These are phyloP conservation scores for Limulus polyphemus DNA, from an alignment of 2,888 invertebrate species.

Conservation along the genomic window DNA sequence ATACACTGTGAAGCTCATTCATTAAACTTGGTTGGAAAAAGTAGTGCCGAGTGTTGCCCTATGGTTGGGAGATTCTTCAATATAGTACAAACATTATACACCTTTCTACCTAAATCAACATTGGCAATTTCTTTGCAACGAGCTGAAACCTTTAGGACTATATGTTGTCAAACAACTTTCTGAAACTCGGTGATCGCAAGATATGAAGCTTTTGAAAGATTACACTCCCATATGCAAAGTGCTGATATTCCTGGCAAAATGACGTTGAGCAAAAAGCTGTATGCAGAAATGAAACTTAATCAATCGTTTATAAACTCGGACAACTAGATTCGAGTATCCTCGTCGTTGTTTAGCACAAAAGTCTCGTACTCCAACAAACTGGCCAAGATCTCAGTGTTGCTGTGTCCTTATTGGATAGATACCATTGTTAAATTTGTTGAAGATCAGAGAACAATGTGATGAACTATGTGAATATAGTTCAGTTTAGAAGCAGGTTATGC, in stretches of 20 bases:
- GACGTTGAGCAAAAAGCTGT: not conserved
- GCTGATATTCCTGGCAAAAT: not conserved
- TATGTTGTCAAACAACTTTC: not conserved
- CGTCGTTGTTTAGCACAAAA: too few species aligned
- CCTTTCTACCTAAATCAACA: not conserved
- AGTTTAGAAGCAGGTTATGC: too few species aligned
- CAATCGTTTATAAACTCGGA: too few species aligned
- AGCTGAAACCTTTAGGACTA: not conserved
- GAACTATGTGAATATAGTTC: too few species aligned
- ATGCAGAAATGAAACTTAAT: not conserved
- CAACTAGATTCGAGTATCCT: too few species aligned
- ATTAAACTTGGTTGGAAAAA: not conserved
- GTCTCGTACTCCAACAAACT: too few species aligned
- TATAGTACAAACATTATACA: not conserved
- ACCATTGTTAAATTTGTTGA: too few species aligned
- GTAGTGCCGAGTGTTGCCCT: not conserved
- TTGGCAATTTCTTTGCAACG: not conserved
- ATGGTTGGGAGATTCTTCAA: not conserved
- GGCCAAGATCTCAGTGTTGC: too few species aligned
- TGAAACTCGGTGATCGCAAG: not conserved
- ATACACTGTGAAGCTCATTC: not conserved
- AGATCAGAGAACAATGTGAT: too few species aligned
- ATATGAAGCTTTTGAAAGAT: constrained; percentile 1
- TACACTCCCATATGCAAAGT: not conserved
- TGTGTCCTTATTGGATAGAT: too few species aligned